phyloP scores from a whole-genome alignment of 2,797 vertebrate species.

The Myotis daubentonii region DNA sequence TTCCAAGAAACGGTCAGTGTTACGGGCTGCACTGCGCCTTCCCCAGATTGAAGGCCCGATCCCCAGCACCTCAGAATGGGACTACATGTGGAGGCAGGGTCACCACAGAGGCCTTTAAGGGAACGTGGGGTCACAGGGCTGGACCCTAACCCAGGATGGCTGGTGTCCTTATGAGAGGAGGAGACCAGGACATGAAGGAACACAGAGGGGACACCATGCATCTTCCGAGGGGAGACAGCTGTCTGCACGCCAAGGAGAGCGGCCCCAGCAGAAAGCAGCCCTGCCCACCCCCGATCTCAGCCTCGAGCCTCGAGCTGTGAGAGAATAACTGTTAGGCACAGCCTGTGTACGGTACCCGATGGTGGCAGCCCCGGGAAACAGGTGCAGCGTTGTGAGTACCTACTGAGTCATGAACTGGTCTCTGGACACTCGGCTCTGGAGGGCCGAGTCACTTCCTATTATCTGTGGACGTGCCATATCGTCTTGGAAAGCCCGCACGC shows the following conservation, averaged over 20 bases:
- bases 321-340: not conserved
- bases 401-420: rapidly evolving
- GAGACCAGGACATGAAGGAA: not conserved
- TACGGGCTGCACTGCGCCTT: not conserved
- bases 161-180: not conserved
- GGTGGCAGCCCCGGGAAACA: not conserved
- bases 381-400: rapidly evolving
- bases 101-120: not conserved
- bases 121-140: not conserved
- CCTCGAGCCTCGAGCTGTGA: not conserved
- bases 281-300: rapidly evolving
- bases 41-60: not conserved
- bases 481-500: rapidly evolving
- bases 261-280: not conserved
- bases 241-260: not conserved
- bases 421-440: not conserved
- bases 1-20: not conserved
- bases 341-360: rapidly evolving
- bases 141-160: not conserved
- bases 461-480: rapidly evolving
- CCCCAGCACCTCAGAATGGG: not conserved
- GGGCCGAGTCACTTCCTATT: rapidly evolving
- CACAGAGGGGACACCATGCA: not conserved
- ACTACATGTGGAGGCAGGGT: not conserved
- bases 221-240: too few relatives aligned